Base-by-base conservation (phyloP, 2,113 vertebrate species). In the Dipodomys ordii region DNA sequence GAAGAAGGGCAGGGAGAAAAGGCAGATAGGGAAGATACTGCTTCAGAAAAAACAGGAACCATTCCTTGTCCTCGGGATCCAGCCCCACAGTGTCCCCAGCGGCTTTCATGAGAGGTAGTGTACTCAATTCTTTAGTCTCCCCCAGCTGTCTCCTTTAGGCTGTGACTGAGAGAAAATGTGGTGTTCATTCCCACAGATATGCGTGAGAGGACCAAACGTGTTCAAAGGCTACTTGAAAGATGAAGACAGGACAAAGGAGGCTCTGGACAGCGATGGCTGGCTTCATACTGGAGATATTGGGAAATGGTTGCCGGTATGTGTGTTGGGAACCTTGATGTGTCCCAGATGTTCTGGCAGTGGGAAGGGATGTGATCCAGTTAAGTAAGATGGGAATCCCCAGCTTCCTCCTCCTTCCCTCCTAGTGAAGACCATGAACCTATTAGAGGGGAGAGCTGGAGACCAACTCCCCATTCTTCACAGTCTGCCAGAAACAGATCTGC, bases 141-240 rank as follows among this genome's bases (percentile, higher is more conserved):
- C 20, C 2, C 7, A 2, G 4, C 12, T 72, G 64, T 23, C 23
- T 53, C 57, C 32, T 32, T 68, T 28, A 13, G 2, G 13, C 57
- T 44, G 13, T 15, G 35, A 57, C 80, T 92, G 72, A 87, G 57
- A 73, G 79, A 79, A 87, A 39, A 81, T 2, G 0, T 64, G 35
- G 69, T 80, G 2, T 95, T 83, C 94, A 46, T 97, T 60, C 94
- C 97, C 95, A 71, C 97, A 99, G 99, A 99, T 99, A 78, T 99
- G 99, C 96, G 99, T 99, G 94, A 99, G 99, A 97, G 99, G 99
- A 95, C 99, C 99, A 44, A 99, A 99, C 13, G 99, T 99, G 62
- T 99, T 99, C 95, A 99, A 99, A 97, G 99, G 99, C 95, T 99
- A 99, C 95, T 98, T 99, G 97, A 99, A 99, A 98, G 99, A 99